These are phyloP conservation scores for Druon quercuslanigerum DNA, from an alignment of 1,140 invertebrate genomes.

Conservation along the genomic window DNA sequence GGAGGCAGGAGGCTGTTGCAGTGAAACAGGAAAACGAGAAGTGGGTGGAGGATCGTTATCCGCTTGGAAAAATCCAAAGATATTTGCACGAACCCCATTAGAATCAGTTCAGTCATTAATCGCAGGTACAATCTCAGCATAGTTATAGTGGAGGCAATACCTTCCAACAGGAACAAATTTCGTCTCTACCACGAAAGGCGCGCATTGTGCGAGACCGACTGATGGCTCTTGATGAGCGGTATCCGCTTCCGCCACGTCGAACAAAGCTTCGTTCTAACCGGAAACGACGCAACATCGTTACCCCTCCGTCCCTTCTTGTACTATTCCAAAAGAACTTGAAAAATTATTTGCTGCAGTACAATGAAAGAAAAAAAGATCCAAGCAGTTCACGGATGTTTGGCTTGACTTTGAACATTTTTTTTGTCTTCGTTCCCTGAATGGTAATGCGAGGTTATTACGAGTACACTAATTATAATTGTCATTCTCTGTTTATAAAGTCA, in stretches of 20 bases:
- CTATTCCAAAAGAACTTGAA: too few relatives aligned
- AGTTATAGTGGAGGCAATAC: not conserved
- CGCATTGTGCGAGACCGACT: slow-evolving; percentile 49
- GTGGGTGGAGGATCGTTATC: slow-evolving; percentile 9
- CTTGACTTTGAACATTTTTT: too few relatives aligned
- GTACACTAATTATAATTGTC: too few relatives aligned
- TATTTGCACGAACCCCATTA: not conserved
- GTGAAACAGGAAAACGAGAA: not conserved
- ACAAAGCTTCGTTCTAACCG: slow-evolving; percentile 66
- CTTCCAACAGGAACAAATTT: slow-evolving; percentile 38
- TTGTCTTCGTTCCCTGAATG: too few relatives aligned
- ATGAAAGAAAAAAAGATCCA: too few relatives aligned
- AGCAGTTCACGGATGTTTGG: too few relatives aligned
- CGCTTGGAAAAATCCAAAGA: slow-evolving; percentile 31
- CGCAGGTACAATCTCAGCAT: slow-evolving; percentile 15
- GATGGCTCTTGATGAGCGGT: slow-evolving; percentile 70
- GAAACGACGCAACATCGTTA: slow-evolving; percentile 69
- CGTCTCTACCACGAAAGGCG: slow-evolving; percentile 37
- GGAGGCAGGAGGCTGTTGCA: not conserved
- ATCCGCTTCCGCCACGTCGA: slow-evolving; percentile 67
- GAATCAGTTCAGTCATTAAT: slow-evolving; percentile 33
- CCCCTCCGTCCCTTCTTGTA: slow-evolving; percentile 50
- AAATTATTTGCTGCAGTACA: too few relatives aligned
- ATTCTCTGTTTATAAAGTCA: too few relatives aligned
- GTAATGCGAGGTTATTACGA: too few relatives aligned